Evolutionary conservation across 2,113 vertebrate species (phyloP).

Genomic region (Gorsachius goisagi): DNA sequence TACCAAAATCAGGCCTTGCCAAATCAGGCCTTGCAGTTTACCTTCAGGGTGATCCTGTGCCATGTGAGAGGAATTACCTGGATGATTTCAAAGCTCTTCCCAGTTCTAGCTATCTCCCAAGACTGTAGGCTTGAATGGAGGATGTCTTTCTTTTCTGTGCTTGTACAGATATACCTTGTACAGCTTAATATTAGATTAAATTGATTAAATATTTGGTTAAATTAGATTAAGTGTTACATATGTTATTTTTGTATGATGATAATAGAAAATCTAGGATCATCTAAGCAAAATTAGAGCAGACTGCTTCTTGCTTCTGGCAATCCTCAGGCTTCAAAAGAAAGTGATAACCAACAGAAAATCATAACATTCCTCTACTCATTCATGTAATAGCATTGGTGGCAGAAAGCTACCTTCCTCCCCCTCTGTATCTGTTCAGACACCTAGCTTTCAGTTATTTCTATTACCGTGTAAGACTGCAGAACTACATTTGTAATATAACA

Average conservation of each 20-base stretch:
- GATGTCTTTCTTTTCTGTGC: not conserved
- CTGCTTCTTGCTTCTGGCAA: not conserved
- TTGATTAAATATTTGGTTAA: not conserved
- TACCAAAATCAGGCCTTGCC: not conserved
- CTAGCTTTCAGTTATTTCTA: not conserved
- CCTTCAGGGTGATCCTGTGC: not conserved
- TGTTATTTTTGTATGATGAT: not conserved
- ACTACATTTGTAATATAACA: not conserved
- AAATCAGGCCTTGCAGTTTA: not conserved
- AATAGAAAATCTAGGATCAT: not conserved
- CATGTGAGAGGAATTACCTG: not conserved
- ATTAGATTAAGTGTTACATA: not conserved
- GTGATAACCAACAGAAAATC: not conserved
- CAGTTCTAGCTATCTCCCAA: not conserved
- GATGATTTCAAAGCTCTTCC: not conserved
- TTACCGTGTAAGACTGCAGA: not conserved
- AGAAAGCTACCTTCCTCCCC: not conserved
- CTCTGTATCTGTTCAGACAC: not conserved
- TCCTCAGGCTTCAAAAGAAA: not conserved
- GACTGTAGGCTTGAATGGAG: not conserved
- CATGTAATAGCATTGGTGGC: fast-evolving
- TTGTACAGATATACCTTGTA: not conserved
- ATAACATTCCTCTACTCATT: not conserved
- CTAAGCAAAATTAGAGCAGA: not conserved
- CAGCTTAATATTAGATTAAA: not conserved